A percentile compares a stretch with the other conserved stretches of the same genome.
phyloP scores from a whole-genome alignment of 2,888 invertebrate genomes.

The Habroteleia sp. region DNA sequence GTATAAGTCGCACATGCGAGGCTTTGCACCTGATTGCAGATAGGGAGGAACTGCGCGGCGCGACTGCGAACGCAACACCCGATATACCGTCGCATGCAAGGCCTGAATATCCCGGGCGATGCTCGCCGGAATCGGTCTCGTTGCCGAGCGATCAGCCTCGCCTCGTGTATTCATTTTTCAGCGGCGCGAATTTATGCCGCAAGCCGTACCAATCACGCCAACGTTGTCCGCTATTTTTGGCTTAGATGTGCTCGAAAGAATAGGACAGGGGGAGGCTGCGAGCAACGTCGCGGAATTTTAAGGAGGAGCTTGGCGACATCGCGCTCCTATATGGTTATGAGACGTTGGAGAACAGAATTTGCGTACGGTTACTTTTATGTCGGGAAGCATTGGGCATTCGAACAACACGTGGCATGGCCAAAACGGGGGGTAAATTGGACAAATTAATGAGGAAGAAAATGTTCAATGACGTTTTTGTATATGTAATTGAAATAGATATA shows the following conservation, averaged over 20 bases:
- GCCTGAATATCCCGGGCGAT: constrained; percentile 17
- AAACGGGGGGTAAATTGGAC: no score
- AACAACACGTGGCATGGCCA: no score
- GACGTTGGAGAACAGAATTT: no score
- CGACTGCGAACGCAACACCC: constrained; percentile 40
- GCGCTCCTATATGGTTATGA: neutral
- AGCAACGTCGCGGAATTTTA: constrained; percentile 2
- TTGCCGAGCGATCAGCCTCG: constrained; percentile 27
- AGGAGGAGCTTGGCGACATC: neutral
- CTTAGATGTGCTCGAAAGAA: constrained; percentile 2
- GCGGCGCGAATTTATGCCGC: constrained; percentile 18
- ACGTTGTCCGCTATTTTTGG: constrained; percentile 12
- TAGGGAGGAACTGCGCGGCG: constrained; percentile 61
- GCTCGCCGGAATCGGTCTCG: constrained; percentile 30
- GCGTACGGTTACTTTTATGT: no score
- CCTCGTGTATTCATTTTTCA: constrained; percentile 37
- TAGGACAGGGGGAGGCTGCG: constrained; percentile 3
- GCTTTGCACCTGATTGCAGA: constrained; percentile 73
- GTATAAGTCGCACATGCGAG: constrained; percentile 67
- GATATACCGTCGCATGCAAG: constrained; percentile 45
- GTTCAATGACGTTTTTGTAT: no score
- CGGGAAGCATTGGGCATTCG: no score
- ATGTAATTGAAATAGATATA: no score
- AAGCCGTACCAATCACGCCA: constrained; percentile 29
- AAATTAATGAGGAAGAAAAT: no score